A percentile compares a stretch with the other conserved stretches of the same genome.
These are phyloP conservation scores for Neosalanx taihuensis DNA, from an alignment of 2,797 vertebrate genomes.

Conservation along the genomic window DNA sequence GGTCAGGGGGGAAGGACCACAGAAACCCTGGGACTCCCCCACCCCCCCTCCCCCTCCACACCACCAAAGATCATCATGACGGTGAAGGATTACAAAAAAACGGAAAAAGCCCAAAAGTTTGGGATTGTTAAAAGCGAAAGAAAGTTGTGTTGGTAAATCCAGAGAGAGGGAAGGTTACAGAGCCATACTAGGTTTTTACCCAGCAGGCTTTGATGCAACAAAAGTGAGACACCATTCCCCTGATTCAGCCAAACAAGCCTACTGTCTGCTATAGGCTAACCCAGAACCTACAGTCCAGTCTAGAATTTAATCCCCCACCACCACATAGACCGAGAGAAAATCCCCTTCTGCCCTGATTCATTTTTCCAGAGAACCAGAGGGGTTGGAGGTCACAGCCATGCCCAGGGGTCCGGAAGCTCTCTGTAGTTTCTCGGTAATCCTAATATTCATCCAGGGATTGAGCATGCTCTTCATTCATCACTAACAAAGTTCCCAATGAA, in stretches of 20 bases:
- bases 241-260: neutral
- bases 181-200: neutral
- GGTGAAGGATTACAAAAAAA: neutral
- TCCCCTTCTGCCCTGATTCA: constrained; percentile 25
- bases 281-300: too few relatives aligned
- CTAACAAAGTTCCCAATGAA: constrained; percentile 17
- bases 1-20: constrained; percentile 3
- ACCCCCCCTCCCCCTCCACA: too few relatives aligned
- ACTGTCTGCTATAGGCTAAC: too few relatives aligned
- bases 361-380: constrained; percentile 2
- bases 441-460: constrained; percentile 17
- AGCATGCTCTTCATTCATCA: neutral
- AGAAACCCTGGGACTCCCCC: neutral
- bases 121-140: neutral
- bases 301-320: too few relatives aligned
- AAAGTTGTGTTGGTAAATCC: neutral
- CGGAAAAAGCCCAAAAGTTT: neutral
- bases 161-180: neutral
- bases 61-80: neutral
- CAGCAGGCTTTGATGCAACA: too few relatives aligned
- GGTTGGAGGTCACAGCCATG: constrained; percentile 23
- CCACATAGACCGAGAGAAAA: neutral
- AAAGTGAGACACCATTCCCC: neutral
- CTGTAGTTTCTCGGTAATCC: constrained; percentile 5
- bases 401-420: constrained; percentile 12